Base-by-base conservation (phyloP, 2,888 invertebrate species). In the Philonicus albiceps region DNA sequence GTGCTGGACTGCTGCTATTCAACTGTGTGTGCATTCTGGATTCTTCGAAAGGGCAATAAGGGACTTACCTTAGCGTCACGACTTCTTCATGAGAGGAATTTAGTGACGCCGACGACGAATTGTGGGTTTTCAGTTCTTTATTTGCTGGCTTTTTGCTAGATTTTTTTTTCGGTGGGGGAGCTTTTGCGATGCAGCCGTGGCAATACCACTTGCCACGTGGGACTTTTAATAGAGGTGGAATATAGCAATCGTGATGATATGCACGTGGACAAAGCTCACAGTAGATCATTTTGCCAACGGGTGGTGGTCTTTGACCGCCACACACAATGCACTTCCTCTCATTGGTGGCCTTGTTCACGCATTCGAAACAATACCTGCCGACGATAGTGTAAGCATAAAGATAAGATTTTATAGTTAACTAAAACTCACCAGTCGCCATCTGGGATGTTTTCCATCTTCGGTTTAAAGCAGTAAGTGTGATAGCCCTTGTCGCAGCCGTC, bases 401-500 rank as follows among this genome's bases (percentile, higher is more conserved):
- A 13, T 74, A n/a, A n/a, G 4, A n/a, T 74, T 64, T 64, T 2
- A 2, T 64, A 55, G 2, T 64, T 64, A 27, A 3, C 8, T 8
- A 72, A 37, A 22, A 92, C 95, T 94, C 91, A 97, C 99, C 99
- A 99, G 92, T 99, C 98, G 40, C 99, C 99, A 89, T 98, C 98
- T 22, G 99, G 99, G 92, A 99, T 98, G 90, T 96, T 96, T 87
- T 97, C 97, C 97, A 99, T 97, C 91, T 96, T 95, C 88, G 99
- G 99, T 93, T 97, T 98, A 94, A 99, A 99, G 93, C 99, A 99
- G 92, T 99, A 99, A 78, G 98, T 99, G 93, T 99, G 99, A 93
- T 98, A 99, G 83, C 99, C 99, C 92, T 98, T 97, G 93, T 99
- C 99, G 93, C 99, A 99, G 88, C 98, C 97, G 93, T 99, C 99